Conservation (phyloP, 2,797 vertebrate genomes). For the Paguma larvata region DNA sequence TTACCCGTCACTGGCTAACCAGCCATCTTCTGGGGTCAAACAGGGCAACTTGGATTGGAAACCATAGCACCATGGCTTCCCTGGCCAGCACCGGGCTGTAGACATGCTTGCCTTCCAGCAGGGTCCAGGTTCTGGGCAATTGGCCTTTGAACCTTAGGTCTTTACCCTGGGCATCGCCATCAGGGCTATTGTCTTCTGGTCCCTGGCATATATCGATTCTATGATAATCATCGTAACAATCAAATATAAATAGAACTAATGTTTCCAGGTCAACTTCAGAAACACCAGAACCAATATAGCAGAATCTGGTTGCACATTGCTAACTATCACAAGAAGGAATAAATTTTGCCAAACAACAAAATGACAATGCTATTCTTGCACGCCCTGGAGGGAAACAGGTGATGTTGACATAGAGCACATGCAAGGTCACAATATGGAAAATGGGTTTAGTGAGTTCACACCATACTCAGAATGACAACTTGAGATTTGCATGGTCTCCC, state of each 20-base stretch:
- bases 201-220: background rate
- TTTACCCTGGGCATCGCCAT: too few species aligned
- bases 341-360: background rate
- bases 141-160: too few species aligned
- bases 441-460: background rate
- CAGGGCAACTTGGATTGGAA: too few species aligned
- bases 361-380: background rate
- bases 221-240: background rate
- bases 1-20: too few species aligned
- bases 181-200: too few species aligned
- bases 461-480: background rate
- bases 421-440: background rate
- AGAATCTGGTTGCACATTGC: background rate
- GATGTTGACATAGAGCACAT: background rate
- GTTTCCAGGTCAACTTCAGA: background rate
- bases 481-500: background rate
- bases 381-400: background rate
- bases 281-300: background rate
- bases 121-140: too few species aligned
- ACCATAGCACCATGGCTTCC: too few species aligned
- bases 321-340: background rate
- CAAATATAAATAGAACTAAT: background rate
- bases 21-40: too few species aligned
- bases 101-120: too few species aligned
- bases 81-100: too few species aligned